Conservation (phyloP, 2,888 invertebrate species). For the Caenorhabditis sp. region DNA sequence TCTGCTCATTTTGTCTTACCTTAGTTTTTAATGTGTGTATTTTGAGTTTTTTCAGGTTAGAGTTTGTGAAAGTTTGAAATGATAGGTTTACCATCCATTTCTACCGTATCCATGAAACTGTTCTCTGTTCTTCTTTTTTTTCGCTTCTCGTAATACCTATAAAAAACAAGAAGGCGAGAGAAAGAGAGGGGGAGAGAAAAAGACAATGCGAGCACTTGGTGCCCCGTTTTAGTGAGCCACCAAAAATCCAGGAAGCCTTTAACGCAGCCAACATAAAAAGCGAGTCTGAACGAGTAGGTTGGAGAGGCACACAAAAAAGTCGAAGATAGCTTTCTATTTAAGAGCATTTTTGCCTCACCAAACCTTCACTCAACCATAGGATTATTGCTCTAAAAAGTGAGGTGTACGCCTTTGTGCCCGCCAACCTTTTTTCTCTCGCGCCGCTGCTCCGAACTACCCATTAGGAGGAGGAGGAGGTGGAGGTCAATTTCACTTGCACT, state of each 20-base stretch:
- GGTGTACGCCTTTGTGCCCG: constrained; percentile 48
- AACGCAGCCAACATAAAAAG: constrained; percentile 50
- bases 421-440: constrained; percentile 46
- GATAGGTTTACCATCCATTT: background rate
- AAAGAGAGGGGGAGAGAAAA: too few species aligned
- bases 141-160: constrained; percentile 38
- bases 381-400: constrained; percentile 60
- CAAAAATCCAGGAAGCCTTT: constrained; percentile 56
- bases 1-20: background rate
- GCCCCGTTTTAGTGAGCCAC: constrained; percentile 46
- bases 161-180: too few species aligned
- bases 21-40: background rate
- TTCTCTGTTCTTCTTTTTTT: background rate
- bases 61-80: constrained; percentile 7
- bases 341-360: constrained; percentile 59
- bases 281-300: constrained; percentile 48
- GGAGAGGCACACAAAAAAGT: constrained; percentile 51
- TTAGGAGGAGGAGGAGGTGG: constrained; percentile 40
- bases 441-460: constrained; percentile 44
- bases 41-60: background rate
- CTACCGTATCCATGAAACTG: too few species aligned
- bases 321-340: constrained; percentile 61
- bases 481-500: constrained; percentile 54
- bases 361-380: constrained; percentile 60
- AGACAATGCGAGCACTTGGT: constrained; percentile 51